These are phyloP conservation scores for Drosophila greeni DNA, from an alignment of 2,888 invertebrate species.

Conservation along the genomic window DNA sequence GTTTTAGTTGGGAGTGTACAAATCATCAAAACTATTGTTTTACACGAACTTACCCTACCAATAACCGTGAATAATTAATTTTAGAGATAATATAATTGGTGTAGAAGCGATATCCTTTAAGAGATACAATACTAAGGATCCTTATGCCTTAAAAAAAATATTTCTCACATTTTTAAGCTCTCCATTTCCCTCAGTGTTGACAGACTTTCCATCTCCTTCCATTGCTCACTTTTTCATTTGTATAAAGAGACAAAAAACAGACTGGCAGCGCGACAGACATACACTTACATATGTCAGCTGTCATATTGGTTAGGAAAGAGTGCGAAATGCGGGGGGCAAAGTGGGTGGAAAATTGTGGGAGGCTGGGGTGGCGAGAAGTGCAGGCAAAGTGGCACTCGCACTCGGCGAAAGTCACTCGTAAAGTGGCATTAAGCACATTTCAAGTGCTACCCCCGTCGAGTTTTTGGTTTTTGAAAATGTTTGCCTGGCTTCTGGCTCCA, in stretches of 20 bases:
- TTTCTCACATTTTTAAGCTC: too few relatives aligned
- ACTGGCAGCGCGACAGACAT: constrained; percentile 18
- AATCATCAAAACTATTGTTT: too few relatives aligned
- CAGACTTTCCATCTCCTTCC: constrained; percentile 10
- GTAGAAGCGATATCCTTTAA: too few relatives aligned
- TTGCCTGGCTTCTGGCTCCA: constrained; percentile 50
- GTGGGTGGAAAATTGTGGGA: background rate
- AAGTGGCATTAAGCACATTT: constrained; percentile 75
- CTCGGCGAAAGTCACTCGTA: constrained; percentile 72
- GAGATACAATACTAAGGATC: too few relatives aligned
- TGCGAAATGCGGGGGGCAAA: constrained; percentile 15
- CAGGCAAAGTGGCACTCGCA: constrained; percentile 70
- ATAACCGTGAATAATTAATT: too few relatives aligned
- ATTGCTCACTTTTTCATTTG: constrained; percentile 26
- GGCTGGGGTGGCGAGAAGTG: constrained; percentile 39
- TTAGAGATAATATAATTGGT: too few relatives aligned
- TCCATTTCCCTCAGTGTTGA: constrained; percentile 8
- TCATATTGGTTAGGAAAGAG: constrained; percentile 64
- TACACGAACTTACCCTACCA: too few relatives aligned
- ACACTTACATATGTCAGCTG: constrained; percentile 74
- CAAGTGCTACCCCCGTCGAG: constrained; percentile 57
- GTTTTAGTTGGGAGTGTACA: background rate
- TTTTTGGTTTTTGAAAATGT: constrained; percentile 63
- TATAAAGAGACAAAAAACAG: constrained; percentile 24
- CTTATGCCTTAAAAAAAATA: background rate